Evolutionary conservation across 1,140 invertebrate species (phyloP), one percentile per base, ranked within the genome.

Genomic region (Akabosia matsudoensis): DNA sequence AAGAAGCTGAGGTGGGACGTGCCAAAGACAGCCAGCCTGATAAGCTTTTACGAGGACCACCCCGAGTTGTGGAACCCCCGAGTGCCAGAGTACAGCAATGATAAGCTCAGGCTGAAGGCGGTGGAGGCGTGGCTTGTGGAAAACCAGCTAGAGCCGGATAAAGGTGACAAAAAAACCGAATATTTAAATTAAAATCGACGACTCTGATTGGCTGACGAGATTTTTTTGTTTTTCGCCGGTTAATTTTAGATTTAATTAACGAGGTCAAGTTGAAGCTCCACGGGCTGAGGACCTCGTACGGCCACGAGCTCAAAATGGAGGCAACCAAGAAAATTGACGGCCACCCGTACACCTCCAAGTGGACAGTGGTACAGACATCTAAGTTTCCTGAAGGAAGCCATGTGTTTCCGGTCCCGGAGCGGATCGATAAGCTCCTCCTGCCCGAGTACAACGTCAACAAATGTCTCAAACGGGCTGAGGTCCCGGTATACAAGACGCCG

Each of bases 331-430:
- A 54, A 22, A 51, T 37, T 14, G 70, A 73, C 34, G 75, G 52
- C 0, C 37, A 73, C 4, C 10, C 70, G 33, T n/a, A 33, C 4
- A 33, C 54, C 33, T 76, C 75, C 7, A 76, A 76, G 16, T 76
- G 75, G 75, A n/a, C 75, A 76, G 61, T 76, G 75, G 75, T 76
- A 76, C 24, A 33, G 70, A 61, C 70, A 76, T 22, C 75, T 76
- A 24, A 72, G 70, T 0, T 76, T 76, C 64, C 70, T 76, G 16
- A 76, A 76, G 28, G 75, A 76, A 22, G 70, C 75, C 14, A 71
- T 76, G 30, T 61, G 51, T 26, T 76, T 76, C 70, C 70, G 75
- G 1, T 70, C 70, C 13, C 10, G 70, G 4, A 37, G 33, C 7
- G 61, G 61, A 13, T 67, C 61, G 1, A n/a, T 67, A 2, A 30